Base-by-base conservation (phyloP, 1,140 invertebrate species). In the Microvelia longipes region DNA sequence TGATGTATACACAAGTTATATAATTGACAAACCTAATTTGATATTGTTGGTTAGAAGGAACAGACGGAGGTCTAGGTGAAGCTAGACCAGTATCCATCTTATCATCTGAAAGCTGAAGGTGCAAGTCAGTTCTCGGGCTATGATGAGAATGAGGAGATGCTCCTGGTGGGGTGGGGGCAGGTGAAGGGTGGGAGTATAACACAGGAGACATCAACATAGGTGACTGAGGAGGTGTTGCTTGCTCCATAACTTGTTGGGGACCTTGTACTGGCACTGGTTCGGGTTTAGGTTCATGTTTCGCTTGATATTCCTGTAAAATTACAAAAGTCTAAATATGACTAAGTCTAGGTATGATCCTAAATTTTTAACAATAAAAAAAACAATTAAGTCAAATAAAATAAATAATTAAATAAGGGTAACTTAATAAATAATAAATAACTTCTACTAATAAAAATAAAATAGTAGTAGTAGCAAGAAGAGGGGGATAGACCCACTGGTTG, bases 81-180 rank as follows among this genome's bases (percentile, higher is more conserved):
- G 71, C 15, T 25, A 69, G 50, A 1, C 60, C 50, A 65, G n/a
- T 69, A 15, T 72, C 71, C 63, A 50, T 72, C 63, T 72, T 72
- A 65, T 72, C 71, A 67, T 72, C 71, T 19, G 66, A 65, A 69
- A 62, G 69, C 71, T 72, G 68, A 15, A 35, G 30, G 28, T 28
- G 29, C 2, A 63, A 84, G 86, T 1, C 83, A 83, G 28, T 86
- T 67, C 83, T 75, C 1, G 84, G 85, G 1, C 84, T 86, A 15
- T 81, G 81, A 70, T 83, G 82, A 69, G 83, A 81, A 2, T 82
- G 83, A 28, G 85, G 85, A 29, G 68, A 68, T 28, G 72, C 73
- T 60, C 75, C 74, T 29, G 81, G 79, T 26, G 85, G 85, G 29
- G 68, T 64, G 29, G 72, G 73, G 50, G 75, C 75, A 29, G 81